phyloP scores from a whole-genome alignment of 2,888 invertebrate genomes.

The Meta bourneti region DNA sequence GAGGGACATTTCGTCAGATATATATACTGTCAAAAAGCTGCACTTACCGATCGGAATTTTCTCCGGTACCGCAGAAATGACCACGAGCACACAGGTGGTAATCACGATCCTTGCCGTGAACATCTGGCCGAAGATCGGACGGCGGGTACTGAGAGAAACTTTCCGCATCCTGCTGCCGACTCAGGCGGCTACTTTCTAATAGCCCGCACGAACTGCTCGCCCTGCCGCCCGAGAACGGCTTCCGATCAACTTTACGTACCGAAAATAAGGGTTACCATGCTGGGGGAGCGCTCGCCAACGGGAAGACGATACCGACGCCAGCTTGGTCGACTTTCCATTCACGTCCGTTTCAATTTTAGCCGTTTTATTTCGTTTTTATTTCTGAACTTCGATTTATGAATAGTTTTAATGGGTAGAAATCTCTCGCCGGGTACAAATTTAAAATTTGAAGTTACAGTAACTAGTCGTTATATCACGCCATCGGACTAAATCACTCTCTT shows the following conservation, averaged over 20 bases:
- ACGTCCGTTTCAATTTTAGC: too few relatives aligned
- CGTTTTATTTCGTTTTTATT: too few relatives aligned
- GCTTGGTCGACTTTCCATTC: neutral
- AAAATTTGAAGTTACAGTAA: too few relatives aligned
- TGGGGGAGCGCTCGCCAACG: neutral
- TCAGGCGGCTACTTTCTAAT: conserved; percentile 18
- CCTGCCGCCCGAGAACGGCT: conserved; percentile 17
- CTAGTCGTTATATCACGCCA: too few relatives aligned
- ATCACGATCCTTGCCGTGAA: conserved; percentile 37
- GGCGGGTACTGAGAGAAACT: conserved; percentile 34
- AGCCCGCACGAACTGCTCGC: conserved; percentile 18
- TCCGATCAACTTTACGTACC: conserved; percentile 50
- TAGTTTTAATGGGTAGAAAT: too few relatives aligned
- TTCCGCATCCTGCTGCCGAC: conserved; percentile 23
- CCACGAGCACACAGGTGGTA: conserved; percentile 69
- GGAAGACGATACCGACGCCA: conserved; percentile 21
- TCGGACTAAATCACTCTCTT: too few relatives aligned
- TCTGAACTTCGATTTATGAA: too few relatives aligned
- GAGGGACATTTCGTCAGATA: neutral
- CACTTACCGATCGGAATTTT: conserved; percentile 73
- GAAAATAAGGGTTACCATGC: conserved; percentile 24
- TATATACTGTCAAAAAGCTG: neutral
- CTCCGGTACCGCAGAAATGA: conserved; percentile 64
- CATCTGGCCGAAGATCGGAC: conserved; percentile 49
- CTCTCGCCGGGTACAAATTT: too few relatives aligned